A percentile compares a stretch with the other conserved stretches of the same genome.
phyloP scores from a whole-genome alignment of 1,140 invertebrate genomes.

The Eupristina koningsbergeri region DNA sequence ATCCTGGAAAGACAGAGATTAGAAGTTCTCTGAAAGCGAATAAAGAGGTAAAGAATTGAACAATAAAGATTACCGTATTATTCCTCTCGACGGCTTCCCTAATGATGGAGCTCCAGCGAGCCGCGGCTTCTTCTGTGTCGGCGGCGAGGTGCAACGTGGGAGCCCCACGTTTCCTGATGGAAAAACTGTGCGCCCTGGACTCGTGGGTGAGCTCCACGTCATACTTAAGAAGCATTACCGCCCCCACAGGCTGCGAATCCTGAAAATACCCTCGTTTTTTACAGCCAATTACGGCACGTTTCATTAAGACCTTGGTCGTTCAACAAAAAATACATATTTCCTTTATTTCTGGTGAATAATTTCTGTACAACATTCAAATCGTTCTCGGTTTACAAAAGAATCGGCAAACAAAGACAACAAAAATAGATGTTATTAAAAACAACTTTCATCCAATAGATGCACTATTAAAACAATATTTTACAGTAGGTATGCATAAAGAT shows the following conservation, averaged over 20 bases:
- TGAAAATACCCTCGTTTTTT: slow-evolving; percentile 66
- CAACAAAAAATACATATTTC: no score
- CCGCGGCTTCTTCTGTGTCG: slow-evolving; percentile 82
- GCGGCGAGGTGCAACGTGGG: slow-evolving; percentile 86
- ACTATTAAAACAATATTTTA: no score
- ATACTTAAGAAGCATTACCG: slow-evolving; percentile 89
- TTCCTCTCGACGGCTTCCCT: slow-evolving; percentile 80
- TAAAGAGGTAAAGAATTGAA: background rate
- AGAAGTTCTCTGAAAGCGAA: background rate
- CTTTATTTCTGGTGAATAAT: no score
- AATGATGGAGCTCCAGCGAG: slow-evolving; percentile 84
- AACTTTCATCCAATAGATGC: no score
- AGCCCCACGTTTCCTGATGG: slow-evolving; percentile 84
- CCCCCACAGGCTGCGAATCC: slow-evolving; percentile 91
- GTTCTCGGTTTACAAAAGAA: no score
- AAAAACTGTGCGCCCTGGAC: slow-evolving; percentile 78
- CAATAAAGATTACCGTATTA: slow-evolving; percentile 76
- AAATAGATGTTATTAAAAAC: no score
- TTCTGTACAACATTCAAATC: no score
- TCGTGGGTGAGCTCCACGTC: slow-evolving; percentile 80
- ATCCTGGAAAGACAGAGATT: background rate
- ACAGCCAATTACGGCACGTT: no score
- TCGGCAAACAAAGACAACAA: no score
- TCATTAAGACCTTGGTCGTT: no score
- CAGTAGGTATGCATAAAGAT: no score